Base-by-base conservation (phyloP, 2,888 invertebrate genomes). In the Eilema griseolum region DNA sequence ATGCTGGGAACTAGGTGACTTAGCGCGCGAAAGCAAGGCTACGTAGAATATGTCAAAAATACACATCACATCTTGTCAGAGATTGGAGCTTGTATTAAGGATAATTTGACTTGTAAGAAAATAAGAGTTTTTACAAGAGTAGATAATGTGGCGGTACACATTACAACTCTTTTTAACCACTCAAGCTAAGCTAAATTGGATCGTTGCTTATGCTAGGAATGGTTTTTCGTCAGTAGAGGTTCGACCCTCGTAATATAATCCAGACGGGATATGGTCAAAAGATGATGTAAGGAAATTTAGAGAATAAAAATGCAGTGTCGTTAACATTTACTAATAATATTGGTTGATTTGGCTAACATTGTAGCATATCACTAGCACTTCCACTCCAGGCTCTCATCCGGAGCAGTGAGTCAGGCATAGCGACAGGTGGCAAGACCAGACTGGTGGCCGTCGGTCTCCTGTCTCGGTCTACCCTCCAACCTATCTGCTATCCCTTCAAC, bases 21-120 rank as follows among this genome's bases (percentile, higher is more conserved):
- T 11, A 8, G 37, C 41, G 12, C 24, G 24, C 14, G 20, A 23
- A 16, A 24, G n/a, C 3, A 61, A 31, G n/a, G 31, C 20, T 0
- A 5, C 0, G 61, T 12, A 37, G n/a, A 61, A 12, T 10, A 23
- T 23, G n/a, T 33, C n/a, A 61, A 23, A 61, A n/a, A n/a, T 2
- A 61, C 61, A 61, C 31, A n/a, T 61, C n/a, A 61, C 23, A 33
- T 61, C 12, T 61, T 20, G 61, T 31, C 31, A 61, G 61, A 37
- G n/a, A 33, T 33, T 61, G 16, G 3, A 52, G n/a, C 3, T 31
- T n/a, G 33, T 61, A 16, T 4, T 41, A 31, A 61, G 12, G 11
- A 61, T 12, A 61, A 31, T 61, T 33, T 12, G 4, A 12, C 11
- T 61, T 61, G 11, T 20, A 61, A n/a, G 5, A 31, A n/a, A 11